Conservation (phyloP, 2,113 vertebrate genomes). For the Gavialis gangeticus region DNA sequence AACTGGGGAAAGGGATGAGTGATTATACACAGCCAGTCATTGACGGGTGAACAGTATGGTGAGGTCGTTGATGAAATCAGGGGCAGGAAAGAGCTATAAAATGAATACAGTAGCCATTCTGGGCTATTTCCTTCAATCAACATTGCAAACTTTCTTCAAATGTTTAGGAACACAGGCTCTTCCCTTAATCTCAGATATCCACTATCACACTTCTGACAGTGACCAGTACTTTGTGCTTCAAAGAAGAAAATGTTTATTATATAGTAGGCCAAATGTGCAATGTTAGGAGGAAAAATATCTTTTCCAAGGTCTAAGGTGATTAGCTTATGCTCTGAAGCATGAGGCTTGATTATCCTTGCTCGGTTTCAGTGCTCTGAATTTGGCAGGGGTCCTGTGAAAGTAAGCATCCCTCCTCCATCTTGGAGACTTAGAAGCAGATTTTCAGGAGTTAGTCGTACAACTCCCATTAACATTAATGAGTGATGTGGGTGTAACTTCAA, state of each 20-base stretch:
- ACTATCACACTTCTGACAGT: neutral
- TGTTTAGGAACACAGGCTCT: neutral
- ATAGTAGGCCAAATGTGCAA: neutral
- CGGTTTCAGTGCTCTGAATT: neutral
- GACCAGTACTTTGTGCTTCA: neutral
- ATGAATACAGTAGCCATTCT: neutral
- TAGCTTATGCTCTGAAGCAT: conserved; percentile 7
- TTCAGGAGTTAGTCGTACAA: conserved; percentile 63
- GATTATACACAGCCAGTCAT: neutral
- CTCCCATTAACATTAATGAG: conserved; percentile 66
- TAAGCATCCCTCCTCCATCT: neutral
- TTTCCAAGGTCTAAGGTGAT: neutral
- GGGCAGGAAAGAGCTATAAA: no score
- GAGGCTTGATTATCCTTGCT: neutral
- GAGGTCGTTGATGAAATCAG: no score
- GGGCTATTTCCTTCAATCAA: neutral
- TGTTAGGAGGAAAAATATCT: neutral
- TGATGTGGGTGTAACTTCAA: conserved; percentile 56
- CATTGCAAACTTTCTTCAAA: neutral
- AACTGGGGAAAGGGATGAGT: neutral
- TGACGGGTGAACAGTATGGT: neutral
- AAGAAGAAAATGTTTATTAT: neutral
- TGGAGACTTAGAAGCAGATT: conserved; percentile 20
- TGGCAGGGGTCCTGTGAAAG: neutral
- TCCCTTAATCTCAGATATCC: neutral